phyloP scores from a whole-genome alignment of 2,113 vertebrate species.

The Scomber japonicus region DNA sequence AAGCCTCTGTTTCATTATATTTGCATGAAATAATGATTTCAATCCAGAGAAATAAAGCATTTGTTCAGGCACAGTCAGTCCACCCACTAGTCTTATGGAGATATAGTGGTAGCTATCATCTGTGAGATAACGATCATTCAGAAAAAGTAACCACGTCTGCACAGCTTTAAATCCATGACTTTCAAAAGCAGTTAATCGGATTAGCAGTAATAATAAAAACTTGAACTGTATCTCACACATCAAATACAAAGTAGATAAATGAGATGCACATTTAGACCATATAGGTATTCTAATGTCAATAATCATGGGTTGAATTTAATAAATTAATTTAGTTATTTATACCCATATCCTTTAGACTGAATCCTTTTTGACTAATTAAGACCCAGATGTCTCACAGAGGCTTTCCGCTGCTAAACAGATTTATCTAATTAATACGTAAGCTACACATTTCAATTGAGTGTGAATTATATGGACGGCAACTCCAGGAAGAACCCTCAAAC shows the following conservation, averaged over 20 bases:
- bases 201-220: background rate
- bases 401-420: conserved; percentile 79
- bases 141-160: background rate
- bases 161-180: background rate
- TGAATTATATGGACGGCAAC: conserved; percentile 21
- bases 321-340: conserved; percentile 33
- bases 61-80: background rate
- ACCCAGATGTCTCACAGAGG: conserved; percentile 28
- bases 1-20: background rate
- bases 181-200: background rate
- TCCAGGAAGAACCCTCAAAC: conserved; percentile 78
- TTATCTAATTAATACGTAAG: conserved; percentile 87
- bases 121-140: background rate
- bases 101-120: background rate
- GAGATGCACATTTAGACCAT: background rate
- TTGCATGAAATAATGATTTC: background rate
- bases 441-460: conserved; percentile 38
- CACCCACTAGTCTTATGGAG: background rate
- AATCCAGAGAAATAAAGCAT: background rate
- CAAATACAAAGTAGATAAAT: background rate
- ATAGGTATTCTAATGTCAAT: background rate
- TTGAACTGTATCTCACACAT: background rate
- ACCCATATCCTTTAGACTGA: conserved; percentile 25
- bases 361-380: conserved; percentile 60
- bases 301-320: conserved; percentile 31